These are phyloP conservation scores for Heliconius sara DNA, from an alignment of 2,888 invertebrate genomes.

Conservation along the genomic window DNA sequence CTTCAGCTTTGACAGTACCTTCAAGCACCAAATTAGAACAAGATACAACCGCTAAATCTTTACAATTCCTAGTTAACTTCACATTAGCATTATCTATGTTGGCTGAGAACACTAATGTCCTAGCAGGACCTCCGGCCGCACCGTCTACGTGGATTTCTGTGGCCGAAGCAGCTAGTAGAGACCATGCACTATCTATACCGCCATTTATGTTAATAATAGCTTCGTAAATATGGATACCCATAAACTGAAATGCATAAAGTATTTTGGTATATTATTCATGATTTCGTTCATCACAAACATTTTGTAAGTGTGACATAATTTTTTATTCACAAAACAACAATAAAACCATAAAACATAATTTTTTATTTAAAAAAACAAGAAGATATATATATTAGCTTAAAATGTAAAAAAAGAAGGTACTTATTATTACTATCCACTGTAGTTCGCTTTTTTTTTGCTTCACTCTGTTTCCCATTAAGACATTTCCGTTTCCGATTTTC, in stretches of 20 bases:
- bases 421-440: no score
- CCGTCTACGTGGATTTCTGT: conserved; percentile 89
- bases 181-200: conserved; percentile 86
- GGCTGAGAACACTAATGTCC: conserved; percentile 87
- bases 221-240: conserved; percentile 92
- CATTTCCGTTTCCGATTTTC: no score
- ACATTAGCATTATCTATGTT: conserved; percentile 87
- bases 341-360: no score
- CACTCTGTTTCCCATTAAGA: no score
- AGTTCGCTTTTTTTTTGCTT: no score
- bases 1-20: conserved; percentile 91
- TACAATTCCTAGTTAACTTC: conserved; percentile 79
- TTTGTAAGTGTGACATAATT: no score
- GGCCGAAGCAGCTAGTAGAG: conserved; percentile 87
- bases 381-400: no score
- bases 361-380: no score
- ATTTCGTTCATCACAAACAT: no score
- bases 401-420: no score
- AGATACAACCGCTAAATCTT: conserved; percentile 88
- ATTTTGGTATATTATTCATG: neutral
- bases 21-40: conserved; percentile 90
- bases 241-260: conserved; percentile 84
- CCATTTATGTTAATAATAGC: conserved; percentile 77
- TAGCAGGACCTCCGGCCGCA: conserved; percentile 88
- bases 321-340: no score